These are phyloP conservation scores for Eupristina koningsbergeri DNA, from an alignment of 1,140 invertebrate genomes.

Conservation along the genomic window DNA sequence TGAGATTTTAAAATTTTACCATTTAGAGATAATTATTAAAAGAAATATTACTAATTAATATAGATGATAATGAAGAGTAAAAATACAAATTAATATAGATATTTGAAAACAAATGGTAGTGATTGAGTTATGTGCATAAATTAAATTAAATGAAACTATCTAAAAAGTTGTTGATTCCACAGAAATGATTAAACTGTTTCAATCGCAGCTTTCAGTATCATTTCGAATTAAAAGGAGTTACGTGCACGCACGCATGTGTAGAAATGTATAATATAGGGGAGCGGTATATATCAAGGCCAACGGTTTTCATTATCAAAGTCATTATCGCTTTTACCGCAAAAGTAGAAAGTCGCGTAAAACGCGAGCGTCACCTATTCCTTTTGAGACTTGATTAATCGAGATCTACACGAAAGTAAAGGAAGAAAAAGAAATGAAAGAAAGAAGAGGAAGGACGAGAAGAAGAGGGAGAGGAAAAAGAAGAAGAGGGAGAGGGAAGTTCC, in stretches of 20 bases:
- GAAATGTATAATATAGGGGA: not conserved
- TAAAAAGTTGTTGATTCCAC: not conserved
- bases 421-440: too few species aligned
- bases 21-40: too few species aligned
- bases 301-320: slow-evolving; percentile 44
- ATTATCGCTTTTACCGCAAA: slow-evolving; percentile 48
- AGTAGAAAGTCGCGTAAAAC: slow-evolving; percentile 43
- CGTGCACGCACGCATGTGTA: not conserved
- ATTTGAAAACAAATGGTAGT: too few species aligned
- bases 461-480: too few species aligned
- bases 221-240: not conserved
- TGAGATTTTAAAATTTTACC: too few species aligned
- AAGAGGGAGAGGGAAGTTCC: too few species aligned
- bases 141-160: not conserved
- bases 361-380: not conserved
- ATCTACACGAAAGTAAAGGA: not conserved
- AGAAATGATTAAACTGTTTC: not conserved
- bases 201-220: not conserved
- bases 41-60: too few species aligned
- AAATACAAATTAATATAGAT: too few species aligned
- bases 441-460: too few species aligned
- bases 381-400: slow-evolving; percentile 39
- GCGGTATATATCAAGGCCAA: slow-evolving; percentile 36
- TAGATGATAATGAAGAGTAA: too few species aligned
- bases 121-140: too few species aligned